Base-by-base conservation (phyloP, 2,113 vertebrate genomes). In the Vanacampus margaritifer region DNA sequence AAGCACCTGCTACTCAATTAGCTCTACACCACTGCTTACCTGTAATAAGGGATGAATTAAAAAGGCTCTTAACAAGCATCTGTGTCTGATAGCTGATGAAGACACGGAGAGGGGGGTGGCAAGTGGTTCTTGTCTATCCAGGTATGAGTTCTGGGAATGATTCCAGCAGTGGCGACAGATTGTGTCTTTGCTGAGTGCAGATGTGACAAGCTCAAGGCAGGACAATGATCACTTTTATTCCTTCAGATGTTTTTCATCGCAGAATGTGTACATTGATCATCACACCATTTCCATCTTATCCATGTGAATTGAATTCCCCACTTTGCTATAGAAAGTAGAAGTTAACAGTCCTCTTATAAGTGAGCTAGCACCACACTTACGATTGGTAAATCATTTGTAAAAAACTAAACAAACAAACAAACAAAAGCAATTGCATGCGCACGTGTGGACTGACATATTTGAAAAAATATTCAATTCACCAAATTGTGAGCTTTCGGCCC, bases 61-160 rank as follows among this genome's bases (percentile, higher is more conserved):
- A 79, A 84, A 79, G 80, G 73, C 82, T 87, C 83, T 84, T 78
- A 86, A 85, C 84, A 86, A 85, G 81, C 84, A 89, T 85, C 86
- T 88, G 87, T 82, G 81, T 73, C 81, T 64, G 65, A 74, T 82
- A 84, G 86, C 86, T 58, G 59, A 70, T 13, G 54, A 51, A 67
- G 69, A 79, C 61, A 67, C 61, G 72, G 76, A 67, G 75, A 32
- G 28, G 28, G 28, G 28, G 28, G 28, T 32, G 71, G 73, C 82
- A 75, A 78, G 81, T 75, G 79, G 74, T 74, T 72, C 45, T 65
- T 9, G 65, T 61, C 69, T 75, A 64, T 72, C 83, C 41, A 68
- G 81, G 79, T 81, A 84, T 65, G 75, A 74, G 69, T 62, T 63
- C 73, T 60, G 58, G 36, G 58, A 86, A 89, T 87, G 76, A 71